A percentile compares a stretch with the other conserved stretches of the same genome.
phyloP scores from a whole-genome alignment of 2,113 vertebrate genomes.

The Ardeotis arabs region DNA sequence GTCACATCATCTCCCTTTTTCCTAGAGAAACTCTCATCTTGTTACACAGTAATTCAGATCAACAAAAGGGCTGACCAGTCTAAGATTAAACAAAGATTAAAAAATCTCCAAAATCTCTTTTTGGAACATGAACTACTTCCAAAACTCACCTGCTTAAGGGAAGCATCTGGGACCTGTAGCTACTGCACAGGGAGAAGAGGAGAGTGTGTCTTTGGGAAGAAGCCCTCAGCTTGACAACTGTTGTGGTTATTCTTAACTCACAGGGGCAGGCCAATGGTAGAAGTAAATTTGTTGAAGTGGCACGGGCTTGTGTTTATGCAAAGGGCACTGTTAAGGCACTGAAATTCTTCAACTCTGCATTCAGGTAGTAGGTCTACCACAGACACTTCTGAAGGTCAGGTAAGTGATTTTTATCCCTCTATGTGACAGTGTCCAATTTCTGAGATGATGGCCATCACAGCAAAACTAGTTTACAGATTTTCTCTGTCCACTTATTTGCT shows the following conservation, averaged over 20 bases:
- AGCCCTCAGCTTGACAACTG: background rate
- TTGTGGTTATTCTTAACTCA: background rate
- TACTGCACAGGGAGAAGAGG: background rate
- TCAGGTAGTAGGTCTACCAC: background rate
- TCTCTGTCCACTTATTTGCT: background rate
- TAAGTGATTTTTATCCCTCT: background rate
- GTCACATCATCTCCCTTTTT: background rate
- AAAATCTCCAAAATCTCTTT: background rate
- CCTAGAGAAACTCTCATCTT: background rate
- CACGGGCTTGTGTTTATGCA: rapidly evolving
- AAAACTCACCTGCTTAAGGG: background rate
- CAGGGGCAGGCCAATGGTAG: background rate
- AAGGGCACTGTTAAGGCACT: background rate
- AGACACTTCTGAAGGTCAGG: background rate
- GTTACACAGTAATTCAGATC: background rate
- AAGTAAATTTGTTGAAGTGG: background rate
- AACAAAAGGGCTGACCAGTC: background rate
- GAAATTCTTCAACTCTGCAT: background rate
- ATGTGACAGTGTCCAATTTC: background rate
- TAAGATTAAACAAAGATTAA: background rate
- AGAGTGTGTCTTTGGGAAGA: background rate
- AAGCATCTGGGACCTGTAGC: background rate
- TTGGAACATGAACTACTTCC: background rate
- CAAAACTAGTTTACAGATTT: background rate
- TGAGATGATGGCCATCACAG: background rate